These are phyloP conservation scores for Drosophila pseudotakahashii DNA, from an alignment of 2,888 invertebrate genomes.

Conservation along the genomic window DNA sequence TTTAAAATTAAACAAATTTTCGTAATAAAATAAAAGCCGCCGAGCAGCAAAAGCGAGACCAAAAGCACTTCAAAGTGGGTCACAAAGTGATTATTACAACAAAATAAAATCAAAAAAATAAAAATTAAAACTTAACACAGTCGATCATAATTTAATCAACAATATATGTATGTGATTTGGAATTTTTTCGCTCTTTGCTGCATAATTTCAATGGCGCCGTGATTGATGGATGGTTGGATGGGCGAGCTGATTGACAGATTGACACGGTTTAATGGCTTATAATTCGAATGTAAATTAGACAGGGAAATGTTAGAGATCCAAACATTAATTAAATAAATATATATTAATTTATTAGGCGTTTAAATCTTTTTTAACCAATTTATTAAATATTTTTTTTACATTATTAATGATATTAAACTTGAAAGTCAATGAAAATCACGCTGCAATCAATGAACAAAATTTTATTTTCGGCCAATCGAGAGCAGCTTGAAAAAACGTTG, in stretches of 20 bases:
- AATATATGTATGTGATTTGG: conserved; percentile 40
- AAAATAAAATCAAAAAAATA: conserved; percentile 9
- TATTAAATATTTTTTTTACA: no score
- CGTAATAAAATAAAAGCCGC: conserved; percentile 70
- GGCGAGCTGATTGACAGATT: conserved; percentile 32
- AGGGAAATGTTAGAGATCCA: neutral
- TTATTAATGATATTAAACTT: no score
- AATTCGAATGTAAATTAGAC: neutral
- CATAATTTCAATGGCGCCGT: conserved; percentile 65
- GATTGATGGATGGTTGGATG: conserved; percentile 50
- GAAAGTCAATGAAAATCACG: no score
- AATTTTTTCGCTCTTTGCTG: conserved; percentile 34
- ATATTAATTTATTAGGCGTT: no score
- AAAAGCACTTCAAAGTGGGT: conserved; percentile 33
- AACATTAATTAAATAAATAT: neutral
- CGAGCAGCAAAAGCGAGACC: conserved; percentile 18
- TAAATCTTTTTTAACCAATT: no score
- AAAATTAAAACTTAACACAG: conserved; percentile 42
- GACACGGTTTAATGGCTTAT: conserved; percentile 4
- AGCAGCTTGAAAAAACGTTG: conserved; percentile 1
- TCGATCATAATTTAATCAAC: conserved; percentile 66
- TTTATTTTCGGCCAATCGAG: neutral
- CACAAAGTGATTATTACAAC: conserved; percentile 33
- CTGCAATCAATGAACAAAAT: no score
- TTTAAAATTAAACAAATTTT: conserved; percentile 77